Evolutionary conservation across 2,113 vertebrate species (phyloP).

Genomic region (Phodopus roborovskii): DNA sequence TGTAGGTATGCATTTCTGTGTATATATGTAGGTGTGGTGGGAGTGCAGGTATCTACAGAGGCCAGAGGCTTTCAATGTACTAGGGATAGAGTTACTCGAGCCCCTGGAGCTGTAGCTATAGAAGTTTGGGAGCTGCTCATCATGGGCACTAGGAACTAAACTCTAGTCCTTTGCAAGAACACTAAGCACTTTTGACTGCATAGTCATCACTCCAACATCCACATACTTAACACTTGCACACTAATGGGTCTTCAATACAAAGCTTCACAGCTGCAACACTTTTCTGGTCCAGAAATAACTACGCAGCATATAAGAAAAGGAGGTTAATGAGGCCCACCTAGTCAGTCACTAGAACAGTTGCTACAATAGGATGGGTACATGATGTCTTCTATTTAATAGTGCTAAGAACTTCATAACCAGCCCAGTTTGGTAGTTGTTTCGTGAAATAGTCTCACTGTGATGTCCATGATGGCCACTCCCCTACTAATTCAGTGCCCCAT

Average conservation of each 20-base stretch:
- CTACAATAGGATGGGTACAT: not conserved
- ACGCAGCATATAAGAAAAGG: not conserved
- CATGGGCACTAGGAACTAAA: not conserved
- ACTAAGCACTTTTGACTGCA: not conserved
- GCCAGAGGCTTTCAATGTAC: not conserved
- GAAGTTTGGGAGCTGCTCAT: not conserved
- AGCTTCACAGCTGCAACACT: not conserved
- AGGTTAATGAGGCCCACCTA: not conserved
- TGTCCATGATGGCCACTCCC: no score
- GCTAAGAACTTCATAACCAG: constrained; percentile 30
- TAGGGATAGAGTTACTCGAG: not conserved
- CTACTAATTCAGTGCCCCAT: not conserved
- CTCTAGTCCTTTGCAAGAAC: not conserved
- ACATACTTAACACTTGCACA: not conserved
- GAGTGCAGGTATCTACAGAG: not conserved
- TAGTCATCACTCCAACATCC: no score
- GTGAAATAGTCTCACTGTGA: not conserved
- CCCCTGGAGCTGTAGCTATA: not conserved
- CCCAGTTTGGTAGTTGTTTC: not conserved
- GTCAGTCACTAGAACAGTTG: not conserved
- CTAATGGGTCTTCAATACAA: constrained; percentile 40
- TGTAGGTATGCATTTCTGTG: not conserved
- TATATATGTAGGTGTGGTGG: not conserved
- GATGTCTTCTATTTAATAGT: not conserved
- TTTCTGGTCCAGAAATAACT: not conserved